Evolutionary conservation across 1,140 invertebrate species (phyloP), one percentile per base, ranked within the genome.

Genomic region (Galendromus occidentalis): DNA sequence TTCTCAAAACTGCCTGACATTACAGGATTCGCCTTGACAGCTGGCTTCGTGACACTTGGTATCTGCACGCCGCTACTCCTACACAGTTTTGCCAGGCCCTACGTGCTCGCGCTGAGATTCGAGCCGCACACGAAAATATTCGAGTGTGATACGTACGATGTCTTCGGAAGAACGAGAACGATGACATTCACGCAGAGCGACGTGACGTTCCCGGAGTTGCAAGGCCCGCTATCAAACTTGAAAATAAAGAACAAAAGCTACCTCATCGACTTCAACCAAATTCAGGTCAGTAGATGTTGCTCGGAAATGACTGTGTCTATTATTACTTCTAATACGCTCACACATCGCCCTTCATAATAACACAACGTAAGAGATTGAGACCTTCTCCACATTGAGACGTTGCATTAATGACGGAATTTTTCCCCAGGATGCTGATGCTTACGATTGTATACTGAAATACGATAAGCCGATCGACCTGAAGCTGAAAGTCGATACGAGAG

Each of bases 381-480:
- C 18, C 4, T 6, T 20, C 4, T 47, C 2, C n/a, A 17, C 14
- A 59, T 59, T 25, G 33, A 20, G 33, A 4, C 14, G 2, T 59
- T 25, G 45, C 14, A 47, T 44, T 47, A n/a, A n/a, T n/a, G n/a
- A n/a, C n/a, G n/a, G n/a, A n/a, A 33, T 25, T 2, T 25, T 14
- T 18, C 33, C 25, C 25, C 51, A 59, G 51, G 51, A 59, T 59
- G 20, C 12, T 22, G 51, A 59, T 22, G 51, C 51, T 25, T 59
- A 18, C 51, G 51, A 59, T 6, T 33, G 33, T 33, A 17, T 59
- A 14, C 14, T 59, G 22, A 33, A 28, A 4, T 66, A 25, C 29
- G 67, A 69, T 44, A 66, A 44, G 39, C 65, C 29, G 7, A 20
- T 41, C 20, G 42, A 45, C 66, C 17, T 65, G 30, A 44, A 66